These are phyloP conservation scores for Phenganax marumi DNA, from an alignment of 92 coral and sea anemone genomes.

Conservation along the genomic window DNA sequence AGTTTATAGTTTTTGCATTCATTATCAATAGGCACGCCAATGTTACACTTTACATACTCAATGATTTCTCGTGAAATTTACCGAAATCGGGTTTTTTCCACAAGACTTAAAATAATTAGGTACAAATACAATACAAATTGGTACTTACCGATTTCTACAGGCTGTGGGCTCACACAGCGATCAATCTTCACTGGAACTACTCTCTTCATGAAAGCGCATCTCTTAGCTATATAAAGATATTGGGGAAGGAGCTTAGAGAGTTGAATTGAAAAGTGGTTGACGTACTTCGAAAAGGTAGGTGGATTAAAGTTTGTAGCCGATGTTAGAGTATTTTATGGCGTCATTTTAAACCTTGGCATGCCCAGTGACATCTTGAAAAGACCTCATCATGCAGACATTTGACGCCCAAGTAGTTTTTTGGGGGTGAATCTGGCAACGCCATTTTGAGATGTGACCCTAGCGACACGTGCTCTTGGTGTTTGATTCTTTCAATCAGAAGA, in stretches of 20 bases:
- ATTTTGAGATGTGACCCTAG: constrained; percentile 48
- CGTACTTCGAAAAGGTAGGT: no score
- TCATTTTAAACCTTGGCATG: no score
- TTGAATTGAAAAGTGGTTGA: background rate
- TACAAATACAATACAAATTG: background rate
- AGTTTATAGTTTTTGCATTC: no score
- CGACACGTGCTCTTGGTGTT: constrained; percentile 43
- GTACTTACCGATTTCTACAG: constrained; percentile 26
- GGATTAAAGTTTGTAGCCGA: no score
- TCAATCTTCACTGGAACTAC: constrained; percentile 7
- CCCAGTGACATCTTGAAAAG: no score
- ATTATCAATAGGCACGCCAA: no score
- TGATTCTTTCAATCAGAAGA: background rate
- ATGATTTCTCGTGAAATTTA: background rate
- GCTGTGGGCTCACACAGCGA: constrained; percentile 13
- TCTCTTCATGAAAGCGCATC: background rate
- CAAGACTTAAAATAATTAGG: background rate
- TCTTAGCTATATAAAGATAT: constrained; percentile 1
- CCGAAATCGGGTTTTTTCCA: background rate
- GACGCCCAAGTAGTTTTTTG: no score
- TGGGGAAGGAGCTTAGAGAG: background rate
- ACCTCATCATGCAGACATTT: no score
- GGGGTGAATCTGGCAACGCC: no score
- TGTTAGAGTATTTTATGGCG: no score
- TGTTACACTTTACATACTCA: no score